Conservation (phyloP, 2,888 invertebrate genomes). For the Pristionchus fissidentatus region DNA sequence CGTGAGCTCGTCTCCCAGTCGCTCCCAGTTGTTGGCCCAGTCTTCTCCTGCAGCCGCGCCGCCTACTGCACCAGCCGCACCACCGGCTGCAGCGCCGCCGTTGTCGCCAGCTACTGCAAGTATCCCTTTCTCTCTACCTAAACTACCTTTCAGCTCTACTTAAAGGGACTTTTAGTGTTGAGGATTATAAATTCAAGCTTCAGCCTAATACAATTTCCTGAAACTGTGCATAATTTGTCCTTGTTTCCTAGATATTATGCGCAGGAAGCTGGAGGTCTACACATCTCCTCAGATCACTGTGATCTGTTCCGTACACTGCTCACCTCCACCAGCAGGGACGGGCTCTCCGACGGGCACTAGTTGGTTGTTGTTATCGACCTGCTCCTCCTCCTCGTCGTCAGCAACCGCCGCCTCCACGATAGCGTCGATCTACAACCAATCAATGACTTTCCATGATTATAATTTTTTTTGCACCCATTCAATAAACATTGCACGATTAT, state of each 20-base stretch:
- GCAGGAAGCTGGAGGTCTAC: too few species aligned
- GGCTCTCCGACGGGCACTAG: slow-evolving; percentile 22
- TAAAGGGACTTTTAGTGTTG: too few species aligned
- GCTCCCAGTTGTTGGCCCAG: slow-evolving; percentile 80
- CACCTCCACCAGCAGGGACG: slow-evolving; percentile 16
- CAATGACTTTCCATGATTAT: neutral
- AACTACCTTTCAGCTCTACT: neutral
- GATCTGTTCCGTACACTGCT: too few species aligned
- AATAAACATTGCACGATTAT: too few species aligned
- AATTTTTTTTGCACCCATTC: neutral
- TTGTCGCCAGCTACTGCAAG: slow-evolving; percentile 11
- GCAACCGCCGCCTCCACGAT: slow-evolving; percentile 38
- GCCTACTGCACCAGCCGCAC: slow-evolving; percentile 37
- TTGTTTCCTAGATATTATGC: too few species aligned
- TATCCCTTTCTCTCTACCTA: neutral
- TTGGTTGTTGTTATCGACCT: slow-evolving; percentile 33
- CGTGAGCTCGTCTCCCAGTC: slow-evolving; percentile 93
- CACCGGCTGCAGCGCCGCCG: neutral
- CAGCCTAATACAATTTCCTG: neutral
- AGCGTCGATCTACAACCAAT: neutral
- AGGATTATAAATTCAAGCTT: too few species aligned
- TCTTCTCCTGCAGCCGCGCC: slow-evolving; percentile 55
- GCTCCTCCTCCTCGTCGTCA: slow-evolving; percentile 40
- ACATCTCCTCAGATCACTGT: slow-evolving; percentile 48
- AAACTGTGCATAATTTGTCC: neutral